These are phyloP conservation scores for Aethina tumida DNA, from an alignment of 1,140 invertebrate genomes.

Conservation along the genomic window DNA sequence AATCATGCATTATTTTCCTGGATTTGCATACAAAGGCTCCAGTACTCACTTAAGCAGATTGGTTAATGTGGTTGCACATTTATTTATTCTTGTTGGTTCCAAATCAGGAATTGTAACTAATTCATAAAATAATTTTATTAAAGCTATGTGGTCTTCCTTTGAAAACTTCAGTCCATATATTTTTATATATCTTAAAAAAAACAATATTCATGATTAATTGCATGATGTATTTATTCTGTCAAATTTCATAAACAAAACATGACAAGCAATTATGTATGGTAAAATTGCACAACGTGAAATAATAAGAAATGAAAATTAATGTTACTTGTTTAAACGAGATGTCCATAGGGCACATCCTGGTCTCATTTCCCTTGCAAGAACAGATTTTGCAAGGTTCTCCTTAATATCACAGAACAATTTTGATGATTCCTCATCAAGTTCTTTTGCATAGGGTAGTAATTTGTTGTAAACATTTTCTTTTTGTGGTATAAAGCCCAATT, in stretches of 20 bases:
- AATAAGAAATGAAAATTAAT: slow-evolving; percentile 4
- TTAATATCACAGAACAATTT: slow-evolving; percentile 53
- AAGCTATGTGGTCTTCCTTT: slow-evolving; percentile 81
- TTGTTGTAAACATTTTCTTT: slow-evolving; percentile 56
- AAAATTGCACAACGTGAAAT: slow-evolving; percentile 1
- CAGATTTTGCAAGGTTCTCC: slow-evolving; percentile 52
- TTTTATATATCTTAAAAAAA: slow-evolving; percentile 63
- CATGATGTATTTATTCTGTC: no score
- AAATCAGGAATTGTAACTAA: slow-evolving; percentile 65
- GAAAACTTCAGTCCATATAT: slow-evolving; percentile 80
- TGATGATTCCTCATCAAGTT: slow-evolving; percentile 54
- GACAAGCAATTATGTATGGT: slow-evolving; percentile 1
- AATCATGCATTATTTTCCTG: no score
- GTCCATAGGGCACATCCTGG: slow-evolving; percentile 55
- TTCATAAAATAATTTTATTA: slow-evolving; percentile 78
- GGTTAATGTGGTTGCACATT: slow-evolving; percentile 49
- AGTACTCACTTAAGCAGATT: slow-evolving; percentile 45
- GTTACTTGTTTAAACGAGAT: slow-evolving; percentile 51
- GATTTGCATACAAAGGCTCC: neutral
- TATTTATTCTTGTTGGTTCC: slow-evolving; percentile 60
- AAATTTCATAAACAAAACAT: neutral
- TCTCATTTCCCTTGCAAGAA: slow-evolving; percentile 56
- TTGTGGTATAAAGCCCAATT: slow-evolving; percentile 41
- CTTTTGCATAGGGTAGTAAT: slow-evolving; percentile 53
- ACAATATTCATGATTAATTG: no score